Base-by-base conservation (phyloP, 2,888 invertebrate species). In the Spialia ferax region DNA sequence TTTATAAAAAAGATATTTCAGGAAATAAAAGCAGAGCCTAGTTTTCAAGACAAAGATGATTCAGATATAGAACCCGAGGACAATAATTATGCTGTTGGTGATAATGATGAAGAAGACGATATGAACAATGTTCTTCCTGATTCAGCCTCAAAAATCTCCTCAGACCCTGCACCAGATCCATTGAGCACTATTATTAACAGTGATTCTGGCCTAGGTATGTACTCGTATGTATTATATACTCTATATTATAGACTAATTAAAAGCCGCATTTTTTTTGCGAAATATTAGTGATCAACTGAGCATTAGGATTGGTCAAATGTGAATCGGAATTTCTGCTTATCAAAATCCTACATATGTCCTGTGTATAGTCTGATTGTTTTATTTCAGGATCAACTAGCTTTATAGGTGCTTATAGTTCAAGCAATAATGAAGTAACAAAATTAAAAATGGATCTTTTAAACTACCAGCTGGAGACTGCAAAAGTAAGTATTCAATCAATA, bases 381-480 rank as follows among this genome's bases (percentile, higher is more conserved):
- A 18, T 83, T 86, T 63, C 79, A 89, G 89, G 81, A 70, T 77
- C 80, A 45, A 73, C 79, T 15, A 71, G 73, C 22, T 70, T 75
- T 61, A 74, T 71, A 26, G 70, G 72, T 23, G 63, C 73, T 6
- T 75, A 63, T 48, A 70, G 69, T 59, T 62, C 76, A 29, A 85
- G 88, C 69, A 84, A 82, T 69, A 86, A 84, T 71, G 88, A 89
- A 71, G 73, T 84, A 1, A 77, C 79, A 0, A 88, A 82, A 72
- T 79, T 91, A 78, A 88, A 90, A 77, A 70, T 82, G 29, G 85
- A 93, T 62, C 71, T 93, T 63, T 71, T 92, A 7, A 88, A 89
- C 56, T 89, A 86, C 72, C 82, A 91, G 80, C 73, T 92, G 74
- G 91, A 92, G 77, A 92, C 85, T 11, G 91, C 89, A 1, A 91